Conservation (phyloP, 2,113 vertebrate species). For the Malurus elegans region DNA sequence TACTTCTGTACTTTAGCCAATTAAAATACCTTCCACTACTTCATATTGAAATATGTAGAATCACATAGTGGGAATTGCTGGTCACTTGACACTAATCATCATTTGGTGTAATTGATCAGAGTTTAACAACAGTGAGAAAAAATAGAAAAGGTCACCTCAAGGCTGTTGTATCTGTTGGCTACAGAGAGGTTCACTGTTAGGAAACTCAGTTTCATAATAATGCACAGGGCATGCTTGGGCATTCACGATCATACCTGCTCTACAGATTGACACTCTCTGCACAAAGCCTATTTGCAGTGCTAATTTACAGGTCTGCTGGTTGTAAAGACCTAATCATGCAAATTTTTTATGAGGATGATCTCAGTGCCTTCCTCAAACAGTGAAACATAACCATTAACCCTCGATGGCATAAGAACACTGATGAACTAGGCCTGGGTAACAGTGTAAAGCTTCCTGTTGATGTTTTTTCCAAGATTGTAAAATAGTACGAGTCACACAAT, state of each 20-base stretch:
- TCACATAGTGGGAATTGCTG: background rate
- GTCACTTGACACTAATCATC: background rate
- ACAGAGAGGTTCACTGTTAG: background rate
- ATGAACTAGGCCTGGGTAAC: background rate
- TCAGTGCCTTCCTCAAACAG: background rate
- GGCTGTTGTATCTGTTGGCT: background rate
- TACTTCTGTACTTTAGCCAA: background rate
- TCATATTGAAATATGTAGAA: background rate
- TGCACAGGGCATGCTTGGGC: background rate
- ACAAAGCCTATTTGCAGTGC: background rate
- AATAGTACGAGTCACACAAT: background rate
- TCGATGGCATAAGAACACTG: background rate
- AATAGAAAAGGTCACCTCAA: background rate
- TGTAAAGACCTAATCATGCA: background rate
- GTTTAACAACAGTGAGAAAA: background rate
- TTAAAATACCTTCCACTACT: background rate
- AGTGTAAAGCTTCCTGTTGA: background rate
- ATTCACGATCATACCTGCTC: background rate
- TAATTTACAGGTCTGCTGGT: background rate
- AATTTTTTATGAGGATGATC: background rate
- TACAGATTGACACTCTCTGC: background rate
- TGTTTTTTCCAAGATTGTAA: background rate
- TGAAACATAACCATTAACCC: background rate
- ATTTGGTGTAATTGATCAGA: background rate
- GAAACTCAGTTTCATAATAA: background rate